These are phyloP conservation scores for Pituophis catenifer DNA, from an alignment of 2,113 vertebrate genomes.

Conservation along the genomic window DNA sequence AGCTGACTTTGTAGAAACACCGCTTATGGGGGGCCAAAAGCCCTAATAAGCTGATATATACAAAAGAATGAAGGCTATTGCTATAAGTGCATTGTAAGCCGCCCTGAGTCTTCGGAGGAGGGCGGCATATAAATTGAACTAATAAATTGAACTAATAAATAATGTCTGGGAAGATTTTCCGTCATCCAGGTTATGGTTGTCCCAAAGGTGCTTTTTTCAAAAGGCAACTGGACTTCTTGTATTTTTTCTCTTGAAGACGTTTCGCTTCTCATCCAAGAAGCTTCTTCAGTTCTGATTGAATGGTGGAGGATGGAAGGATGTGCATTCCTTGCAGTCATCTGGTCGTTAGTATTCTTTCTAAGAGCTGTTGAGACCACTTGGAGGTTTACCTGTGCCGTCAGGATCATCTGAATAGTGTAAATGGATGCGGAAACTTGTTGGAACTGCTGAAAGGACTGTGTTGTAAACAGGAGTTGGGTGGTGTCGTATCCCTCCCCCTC, in stretches of 20 bases:
- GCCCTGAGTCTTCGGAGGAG: too few relatives aligned
- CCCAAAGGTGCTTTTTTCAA: background rate
- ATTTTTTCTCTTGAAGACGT: background rate
- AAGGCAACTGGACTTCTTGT: background rate
- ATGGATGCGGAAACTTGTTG: background rate
- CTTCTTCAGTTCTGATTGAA: background rate
- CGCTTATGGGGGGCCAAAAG: too few relatives aligned
- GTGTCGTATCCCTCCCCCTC: too few relatives aligned
- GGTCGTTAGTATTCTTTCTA: background rate
- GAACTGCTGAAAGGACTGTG: background rate
- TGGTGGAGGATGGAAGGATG: background rate
- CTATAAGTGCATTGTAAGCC: too few relatives aligned
- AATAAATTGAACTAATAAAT: too few relatives aligned
- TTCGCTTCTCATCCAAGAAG: background rate
- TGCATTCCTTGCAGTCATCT: background rate
- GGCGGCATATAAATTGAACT: too few relatives aligned
- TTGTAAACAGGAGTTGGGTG: too few relatives aligned
- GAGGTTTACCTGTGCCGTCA: background rate
- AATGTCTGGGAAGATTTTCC: too few relatives aligned
- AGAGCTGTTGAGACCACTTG: background rate
- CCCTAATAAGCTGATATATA: too few relatives aligned
- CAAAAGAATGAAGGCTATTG: too few relatives aligned
- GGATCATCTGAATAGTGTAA: background rate
- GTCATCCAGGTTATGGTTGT: too few relatives aligned
- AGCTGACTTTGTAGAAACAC: too few relatives aligned